Percentiles rank a stretch among this genome's conserved stretches.
Evolutionary conservation across 2,888 invertebrate species (phyloP).

Genomic region (Hipparchia sbordonii): DNA sequence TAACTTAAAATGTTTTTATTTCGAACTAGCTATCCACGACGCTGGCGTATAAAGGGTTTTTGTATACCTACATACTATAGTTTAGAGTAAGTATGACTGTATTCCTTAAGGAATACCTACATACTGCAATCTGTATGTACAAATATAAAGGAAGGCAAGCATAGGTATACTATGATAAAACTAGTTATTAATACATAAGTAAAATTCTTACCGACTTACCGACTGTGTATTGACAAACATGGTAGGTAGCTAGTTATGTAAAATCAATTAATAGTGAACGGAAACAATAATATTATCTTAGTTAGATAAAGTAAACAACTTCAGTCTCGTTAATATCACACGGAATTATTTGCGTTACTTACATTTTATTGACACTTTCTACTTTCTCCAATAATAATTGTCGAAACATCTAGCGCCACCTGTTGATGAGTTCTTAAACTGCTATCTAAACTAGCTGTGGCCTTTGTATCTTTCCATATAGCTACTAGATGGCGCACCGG

Average conservation of each 20-base stretch:
- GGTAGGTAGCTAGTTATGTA: neutral
- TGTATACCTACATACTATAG: no score
- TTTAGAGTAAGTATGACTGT: no score
- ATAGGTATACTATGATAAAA: no score
- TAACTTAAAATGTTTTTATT: neutral
- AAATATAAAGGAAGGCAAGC: no score
- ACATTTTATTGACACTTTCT: slow-evolving; percentile 22
- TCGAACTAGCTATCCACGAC: neutral
- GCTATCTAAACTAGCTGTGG: neutral
- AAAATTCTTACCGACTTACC: no score
- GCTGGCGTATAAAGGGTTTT: no score
- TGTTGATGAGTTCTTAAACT: neutral
- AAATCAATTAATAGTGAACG: neutral
- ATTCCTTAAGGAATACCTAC: no score
- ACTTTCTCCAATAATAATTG: slow-evolving; percentile 1
- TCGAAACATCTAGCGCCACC: slow-evolving; percentile 8
- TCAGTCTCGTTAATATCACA: neutral
- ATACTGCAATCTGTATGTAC: no score
- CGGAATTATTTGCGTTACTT: slow-evolving; percentile 11
- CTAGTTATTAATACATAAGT: no score
- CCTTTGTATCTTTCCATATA: neutral
- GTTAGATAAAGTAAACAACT: slow-evolving; percentile 11
- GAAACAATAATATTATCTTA: slow-evolving; percentile 13
- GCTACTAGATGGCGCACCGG: slow-evolving; percentile 5
- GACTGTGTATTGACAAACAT: no score